Conservation (phyloP, 1,140 invertebrate species). For the Bombus consobrinus region DNA sequence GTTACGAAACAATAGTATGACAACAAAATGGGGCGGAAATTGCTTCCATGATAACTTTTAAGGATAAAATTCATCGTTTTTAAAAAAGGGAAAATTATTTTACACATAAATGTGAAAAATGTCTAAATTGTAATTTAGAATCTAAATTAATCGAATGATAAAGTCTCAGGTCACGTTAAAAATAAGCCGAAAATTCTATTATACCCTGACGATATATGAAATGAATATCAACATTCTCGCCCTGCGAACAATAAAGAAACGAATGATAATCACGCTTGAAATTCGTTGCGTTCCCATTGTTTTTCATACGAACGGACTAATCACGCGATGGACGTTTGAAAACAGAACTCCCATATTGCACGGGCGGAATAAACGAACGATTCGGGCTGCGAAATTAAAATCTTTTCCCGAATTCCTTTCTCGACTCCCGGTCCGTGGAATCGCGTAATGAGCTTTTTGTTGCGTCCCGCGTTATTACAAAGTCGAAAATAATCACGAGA, state of each 20-base stretch:
- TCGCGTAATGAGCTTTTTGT: conserved; percentile 26
- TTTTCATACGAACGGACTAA: not conserved
- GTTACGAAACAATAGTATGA: not conserved
- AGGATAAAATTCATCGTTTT: not conserved
- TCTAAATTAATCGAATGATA: not conserved
- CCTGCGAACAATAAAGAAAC: not conserved
- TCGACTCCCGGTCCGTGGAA: not conserved
- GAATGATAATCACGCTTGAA: not conserved
- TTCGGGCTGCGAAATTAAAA: conserved; percentile 17
- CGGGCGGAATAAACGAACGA: not conserved
- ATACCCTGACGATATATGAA: not conserved
- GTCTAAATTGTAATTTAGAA: not conserved
- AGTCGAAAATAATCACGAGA: conserved; percentile 8
- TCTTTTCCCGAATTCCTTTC: conserved; percentile 24
- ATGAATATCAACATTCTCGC: not conserved
- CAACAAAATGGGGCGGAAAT: not conserved
- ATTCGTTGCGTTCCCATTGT: not conserved
- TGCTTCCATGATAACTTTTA: not conserved
- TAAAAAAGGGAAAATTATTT: no score
- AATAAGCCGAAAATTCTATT: not conserved
- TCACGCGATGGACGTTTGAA: conserved; percentile 6
- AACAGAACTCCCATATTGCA: not conserved
- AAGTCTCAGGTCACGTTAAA: no score
- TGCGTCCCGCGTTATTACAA: not conserved
- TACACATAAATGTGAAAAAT: not conserved